phyloP scores from a whole-genome alignment of 2,888 invertebrate species.

The Tachina grossa region DNA sequence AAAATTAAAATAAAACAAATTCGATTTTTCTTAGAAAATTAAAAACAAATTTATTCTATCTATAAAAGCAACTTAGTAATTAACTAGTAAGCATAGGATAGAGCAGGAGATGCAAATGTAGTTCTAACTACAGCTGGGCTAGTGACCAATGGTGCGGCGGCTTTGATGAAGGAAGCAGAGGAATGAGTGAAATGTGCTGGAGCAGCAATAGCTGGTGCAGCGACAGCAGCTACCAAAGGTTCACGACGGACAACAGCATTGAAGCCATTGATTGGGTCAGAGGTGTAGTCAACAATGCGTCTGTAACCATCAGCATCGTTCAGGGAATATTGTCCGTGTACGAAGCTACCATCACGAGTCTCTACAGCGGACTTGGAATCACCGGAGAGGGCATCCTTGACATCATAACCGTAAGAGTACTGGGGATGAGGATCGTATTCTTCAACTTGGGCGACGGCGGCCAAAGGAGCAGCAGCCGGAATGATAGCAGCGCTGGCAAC shows the following conservation, averaged over 20 bases:
- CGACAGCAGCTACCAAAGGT: constrained; percentile 78
- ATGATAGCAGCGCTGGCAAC: constrained; percentile 80
- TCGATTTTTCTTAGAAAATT: too few relatives aligned
- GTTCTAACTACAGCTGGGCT: constrained; percentile 80
- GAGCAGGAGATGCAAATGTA: constrained; percentile 79
- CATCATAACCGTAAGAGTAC: constrained; percentile 82
- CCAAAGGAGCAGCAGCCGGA: constrained; percentile 77
- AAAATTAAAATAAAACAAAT: too few relatives aligned
- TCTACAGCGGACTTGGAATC: constrained; percentile 83
- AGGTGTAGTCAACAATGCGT: constrained; percentile 82
- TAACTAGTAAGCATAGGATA: constrained; percentile 80
- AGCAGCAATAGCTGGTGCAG: constrained; percentile 71
- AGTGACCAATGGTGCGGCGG: constrained; percentile 76
- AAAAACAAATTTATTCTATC: too few relatives aligned
- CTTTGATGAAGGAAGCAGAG: constrained; percentile 69
- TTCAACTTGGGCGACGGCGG: constrained; percentile 77
- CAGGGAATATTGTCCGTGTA: constrained; percentile 83
- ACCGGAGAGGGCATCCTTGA: constrained; percentile 82
- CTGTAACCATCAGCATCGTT: constrained; percentile 82
- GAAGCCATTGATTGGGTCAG: constrained; percentile 82
- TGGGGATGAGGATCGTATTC: constrained; percentile 83
- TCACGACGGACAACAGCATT: constrained; percentile 82
- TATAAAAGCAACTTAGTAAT: too few relatives aligned
- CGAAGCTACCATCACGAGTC: constrained; percentile 82
- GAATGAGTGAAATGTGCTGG: constrained; percentile 68